Evolutionary conservation across 23 tunicate species (phyloP), one percentile per base, ranked within the genome.

Genomic region (Aplidium turbinatum): DNA sequence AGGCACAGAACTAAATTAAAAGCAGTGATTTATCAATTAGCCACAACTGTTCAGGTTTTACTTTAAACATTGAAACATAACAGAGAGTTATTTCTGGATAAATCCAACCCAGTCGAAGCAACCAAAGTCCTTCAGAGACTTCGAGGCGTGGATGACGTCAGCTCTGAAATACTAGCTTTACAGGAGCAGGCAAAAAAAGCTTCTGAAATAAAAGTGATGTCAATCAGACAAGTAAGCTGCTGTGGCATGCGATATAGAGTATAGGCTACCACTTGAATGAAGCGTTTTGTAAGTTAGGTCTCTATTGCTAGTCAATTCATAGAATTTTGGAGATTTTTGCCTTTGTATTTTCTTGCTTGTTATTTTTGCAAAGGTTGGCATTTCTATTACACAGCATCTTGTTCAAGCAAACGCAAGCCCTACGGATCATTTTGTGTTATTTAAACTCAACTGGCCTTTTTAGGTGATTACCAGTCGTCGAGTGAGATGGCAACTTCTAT

Each of bases 91-190:
- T 67, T 47, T 30, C 11, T 79, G 53, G 62, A 30, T 9, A 47
- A 36, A 1, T 18, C 7, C 54, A 25, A 79, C 20, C 35, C 36
- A 9, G 36, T 31, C 30, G 57, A 35, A 0, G 63, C 84, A 7
- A 47, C 11, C 2, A 21, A 54, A 21, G 47, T 66, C 6, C 76
- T 79, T n/a, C 35, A 52, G 27, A 67, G 39, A 31, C 65, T 79
- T 18, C 65, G 74, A n/a, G 84, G 75, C 11, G 53, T 45, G 11
- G 84, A 66, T 55, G 66, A 66, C 53, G 84, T 79, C 35, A 39
- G 21, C 4, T 25, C 36, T 18, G 75, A 64, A 67, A 50, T 79
- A 2, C 39, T 33, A 2, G 63, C 38, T 1, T 18, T 79, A 33
- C 29, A 68, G n/a, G 31, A 66, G 4, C 76, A 79, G 31, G 63